Conservation (phyloP, 92 coral and sea anemone species). For the Umimayanthus kanabou region DNA sequence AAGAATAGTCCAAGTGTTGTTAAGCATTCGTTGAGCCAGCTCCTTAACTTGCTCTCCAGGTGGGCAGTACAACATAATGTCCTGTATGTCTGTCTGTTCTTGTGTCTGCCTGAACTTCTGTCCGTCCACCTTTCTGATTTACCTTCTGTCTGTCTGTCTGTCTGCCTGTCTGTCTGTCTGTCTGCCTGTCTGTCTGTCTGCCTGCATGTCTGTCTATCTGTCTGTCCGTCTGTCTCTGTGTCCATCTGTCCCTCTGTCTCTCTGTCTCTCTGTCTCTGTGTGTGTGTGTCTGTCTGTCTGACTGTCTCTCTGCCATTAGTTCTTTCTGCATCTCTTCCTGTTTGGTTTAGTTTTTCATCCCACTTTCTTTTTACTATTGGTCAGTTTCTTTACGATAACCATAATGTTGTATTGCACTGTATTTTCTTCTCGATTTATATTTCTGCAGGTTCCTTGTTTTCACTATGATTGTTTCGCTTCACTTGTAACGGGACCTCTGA, state of each 20-base stretch:
- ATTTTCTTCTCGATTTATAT: too few species aligned
- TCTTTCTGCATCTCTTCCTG: background rate
- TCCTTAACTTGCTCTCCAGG: conserved; percentile 16
- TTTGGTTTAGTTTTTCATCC: too few species aligned
- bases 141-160: too few species aligned
- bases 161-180: too few species aligned
- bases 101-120: background rate
- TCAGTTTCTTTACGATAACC: background rate
- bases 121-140: background rate
- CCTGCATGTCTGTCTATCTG: background rate
- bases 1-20: conserved; percentile 9
- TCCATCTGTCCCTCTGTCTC: background rate
- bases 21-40: conserved; percentile 9
- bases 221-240: background rate
- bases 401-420: too few species aligned
- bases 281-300: background rate
- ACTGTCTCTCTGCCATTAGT: background rate
- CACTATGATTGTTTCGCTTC: too few species aligned
- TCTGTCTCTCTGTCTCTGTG: background rate
- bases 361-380: background rate
- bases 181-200: too few species aligned
- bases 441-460: too few species aligned
- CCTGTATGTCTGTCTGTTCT: background rate
- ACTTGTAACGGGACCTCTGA: too few species aligned
- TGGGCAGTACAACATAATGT: background rate